Conservation (phyloP, 2,797 vertebrate genomes). For the Phataginus tetradactyla region DNA sequence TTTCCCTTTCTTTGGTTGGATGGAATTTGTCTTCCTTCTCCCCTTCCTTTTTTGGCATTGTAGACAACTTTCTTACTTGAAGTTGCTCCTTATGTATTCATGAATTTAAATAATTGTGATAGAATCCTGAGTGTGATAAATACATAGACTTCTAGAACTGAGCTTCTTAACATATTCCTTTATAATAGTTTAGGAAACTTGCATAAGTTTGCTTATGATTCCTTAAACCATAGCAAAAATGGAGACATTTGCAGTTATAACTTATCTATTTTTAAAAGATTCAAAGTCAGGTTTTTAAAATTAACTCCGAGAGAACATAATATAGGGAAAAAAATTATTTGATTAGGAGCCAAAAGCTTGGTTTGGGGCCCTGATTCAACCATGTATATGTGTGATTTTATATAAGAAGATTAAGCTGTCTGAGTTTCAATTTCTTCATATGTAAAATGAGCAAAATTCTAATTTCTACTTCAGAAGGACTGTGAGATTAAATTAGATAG, state of each 20-base stretch:
- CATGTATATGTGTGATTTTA: not conserved
- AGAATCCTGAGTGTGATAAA: not conserved
- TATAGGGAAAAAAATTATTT: not conserved
- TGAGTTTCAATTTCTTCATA: not conserved
- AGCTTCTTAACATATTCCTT: not conserved
- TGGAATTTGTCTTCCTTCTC: not conserved
- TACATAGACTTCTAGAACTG: not conserved
- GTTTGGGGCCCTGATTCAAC: not conserved
- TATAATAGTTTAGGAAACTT: not conserved
- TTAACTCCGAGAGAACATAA: not conserved
- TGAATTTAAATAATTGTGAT: not conserved
- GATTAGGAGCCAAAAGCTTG: not conserved
- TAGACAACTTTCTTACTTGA: not conserved
- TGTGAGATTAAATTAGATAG: conserved; percentile 22
- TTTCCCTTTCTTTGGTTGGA: not conserved
- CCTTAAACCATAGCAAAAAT: not conserved
- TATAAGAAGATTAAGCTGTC: conserved; percentile 5
- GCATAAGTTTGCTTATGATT: not conserved
- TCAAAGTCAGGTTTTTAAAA: not conserved
- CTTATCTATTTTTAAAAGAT: conserved; percentile 13
- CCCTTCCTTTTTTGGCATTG: not conserved
- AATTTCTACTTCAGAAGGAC: not conserved
- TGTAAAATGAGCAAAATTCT: conserved; percentile 15
- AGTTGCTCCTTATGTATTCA: not conserved
- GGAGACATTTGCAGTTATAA: not conserved